phyloP scores from a whole-genome alignment of 53 echinoderm and acorn worm genomes.

The Actinopyga echinites region DNA sequence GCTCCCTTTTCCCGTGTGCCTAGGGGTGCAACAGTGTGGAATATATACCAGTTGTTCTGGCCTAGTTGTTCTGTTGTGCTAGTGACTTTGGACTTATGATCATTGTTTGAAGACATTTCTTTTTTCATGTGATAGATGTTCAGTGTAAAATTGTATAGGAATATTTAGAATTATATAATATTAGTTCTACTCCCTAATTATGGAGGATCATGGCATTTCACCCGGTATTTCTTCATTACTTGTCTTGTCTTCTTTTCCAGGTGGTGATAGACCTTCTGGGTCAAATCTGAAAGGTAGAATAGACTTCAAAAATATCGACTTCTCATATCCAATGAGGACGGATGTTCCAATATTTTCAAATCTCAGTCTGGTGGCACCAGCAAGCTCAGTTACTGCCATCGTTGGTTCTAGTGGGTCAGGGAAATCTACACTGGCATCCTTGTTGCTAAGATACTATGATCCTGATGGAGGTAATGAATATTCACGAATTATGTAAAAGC shows the following conservation, averaged over 20 bases:
- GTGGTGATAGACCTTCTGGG: constrained; percentile 59
- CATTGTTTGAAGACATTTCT: no score
- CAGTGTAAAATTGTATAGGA: no score
- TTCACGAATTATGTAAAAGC: background rate
- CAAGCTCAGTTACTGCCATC: constrained; percentile 84
- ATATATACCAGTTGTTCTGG: no score
- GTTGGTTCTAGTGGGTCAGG: constrained; percentile 96
- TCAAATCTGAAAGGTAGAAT: constrained; percentile 73
- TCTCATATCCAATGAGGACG: constrained; percentile 81
- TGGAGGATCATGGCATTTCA: no score
- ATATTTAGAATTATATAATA: no score
- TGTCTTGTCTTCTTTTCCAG: constrained; percentile 34
- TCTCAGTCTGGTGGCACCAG: constrained; percentile 68
- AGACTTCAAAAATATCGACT: constrained; percentile 69
- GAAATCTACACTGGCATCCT: constrained; percentile 80
- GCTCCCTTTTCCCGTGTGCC: no score
- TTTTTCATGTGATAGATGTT: no score
- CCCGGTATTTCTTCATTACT: background rate
- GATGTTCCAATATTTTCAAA: constrained; percentile 71
- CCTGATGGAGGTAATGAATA: constrained; percentile 67
- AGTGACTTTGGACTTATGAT: no score
- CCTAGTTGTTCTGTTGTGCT: no score
- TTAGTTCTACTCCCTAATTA: no score
- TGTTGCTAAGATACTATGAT: constrained; percentile 83
- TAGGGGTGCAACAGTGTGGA: no score